Evolutionary conservation across 1,140 invertebrate species (phyloP), one percentile per base, ranked within the genome.

Genomic region (Drosophila ohnishii): DNA sequence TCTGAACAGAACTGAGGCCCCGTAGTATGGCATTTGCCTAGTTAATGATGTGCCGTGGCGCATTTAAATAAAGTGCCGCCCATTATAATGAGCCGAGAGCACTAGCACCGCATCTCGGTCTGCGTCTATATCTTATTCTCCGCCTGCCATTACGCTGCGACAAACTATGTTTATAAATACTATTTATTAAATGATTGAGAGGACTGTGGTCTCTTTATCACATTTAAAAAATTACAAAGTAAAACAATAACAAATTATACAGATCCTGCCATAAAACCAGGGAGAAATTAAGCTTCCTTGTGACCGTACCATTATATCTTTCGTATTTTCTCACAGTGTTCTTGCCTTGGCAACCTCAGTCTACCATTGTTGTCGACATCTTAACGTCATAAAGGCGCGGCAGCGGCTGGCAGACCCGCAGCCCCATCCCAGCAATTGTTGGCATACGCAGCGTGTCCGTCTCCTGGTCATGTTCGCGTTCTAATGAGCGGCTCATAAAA

Each of bases 1-100:
- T 25, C 63, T n/a, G 45, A 13, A 13, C 50, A 39, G 35, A 47
- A 9, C 72, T 39, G 14, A 35, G 37, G 42, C 13, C 40, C 35
- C 57, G 11, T 32, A 28, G 48, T 32, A 67, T 60, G 47, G 75
- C 83, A 78, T 79, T 86, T 79, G 83, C 84, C 83, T 86, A 83
- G 84, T 88, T 86, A 86, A 86, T 86, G 83, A 86, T 86, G 83
- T 86, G 83, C 84, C 84, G 67, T 88, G 83, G 83, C 79, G 79
- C 84, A 87, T 86, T 86, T 86, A 86, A 86, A 86, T 87, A 83
- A 86, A 86, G 83, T 86, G 84, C 83, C 79, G 79, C 83, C 83
- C 79, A 86, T 86, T 87, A 86, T 86, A 86, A 86, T 86, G 83
- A 86, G 83, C 67, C 74, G 47, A 63, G 66, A 35, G 75, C 80